A percentile compares a stretch with the other conserved stretches of the same genome.
Conservation (phyloP, 37 sponge, comb jelly and placozoan genomes). For the Ianthella basta region DNA sequence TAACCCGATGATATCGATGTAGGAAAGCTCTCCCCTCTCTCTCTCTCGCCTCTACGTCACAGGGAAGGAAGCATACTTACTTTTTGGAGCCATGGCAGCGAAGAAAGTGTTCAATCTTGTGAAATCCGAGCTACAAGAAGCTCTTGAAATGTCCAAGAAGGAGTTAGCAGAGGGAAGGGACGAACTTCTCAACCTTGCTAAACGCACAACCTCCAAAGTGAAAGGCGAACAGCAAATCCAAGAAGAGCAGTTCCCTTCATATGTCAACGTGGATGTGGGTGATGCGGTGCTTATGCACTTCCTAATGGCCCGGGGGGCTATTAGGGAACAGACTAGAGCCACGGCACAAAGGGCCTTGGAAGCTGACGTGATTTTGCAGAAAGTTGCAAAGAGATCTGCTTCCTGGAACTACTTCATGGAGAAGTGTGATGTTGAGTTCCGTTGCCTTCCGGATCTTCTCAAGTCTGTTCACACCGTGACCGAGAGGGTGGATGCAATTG, state of each 20-base stretch:
- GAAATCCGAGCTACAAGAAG: neutral
- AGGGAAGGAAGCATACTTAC: no score
- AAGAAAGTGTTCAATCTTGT: neutral
- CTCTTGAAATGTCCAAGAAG: neutral
- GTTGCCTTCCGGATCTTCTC: slow-evolving; percentile 36
- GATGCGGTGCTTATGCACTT: slow-evolving; percentile 60
- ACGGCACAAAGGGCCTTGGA: slow-evolving; percentile 15
- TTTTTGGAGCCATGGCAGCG: neutral
- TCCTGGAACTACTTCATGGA: slow-evolving; percentile 37
- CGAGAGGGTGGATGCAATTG: slow-evolving; percentile 51
- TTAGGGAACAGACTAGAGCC: slow-evolving; percentile 31
- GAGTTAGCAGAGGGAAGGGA: neutral
- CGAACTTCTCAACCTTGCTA: neutral
- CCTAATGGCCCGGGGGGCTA: slow-evolving; percentile 42
- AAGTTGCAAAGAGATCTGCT: slow-evolving; percentile 5
- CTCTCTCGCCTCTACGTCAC: no score
- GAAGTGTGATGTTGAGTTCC: slow-evolving; percentile 47
- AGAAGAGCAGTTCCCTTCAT: neutral
- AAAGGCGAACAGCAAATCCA: neutral
- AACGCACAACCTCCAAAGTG: neutral
- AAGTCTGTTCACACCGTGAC: slow-evolving; percentile 33
- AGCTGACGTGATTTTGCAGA: slow-evolving; percentile 28
- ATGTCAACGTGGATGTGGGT: slow-evolving; percentile 60
- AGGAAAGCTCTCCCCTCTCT: no score
- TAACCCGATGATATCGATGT: no score